These are phyloP conservation scores for Lepidocolaptes lacrymiger DNA, from an alignment of 2,797 vertebrate species.

Conservation along the genomic window DNA sequence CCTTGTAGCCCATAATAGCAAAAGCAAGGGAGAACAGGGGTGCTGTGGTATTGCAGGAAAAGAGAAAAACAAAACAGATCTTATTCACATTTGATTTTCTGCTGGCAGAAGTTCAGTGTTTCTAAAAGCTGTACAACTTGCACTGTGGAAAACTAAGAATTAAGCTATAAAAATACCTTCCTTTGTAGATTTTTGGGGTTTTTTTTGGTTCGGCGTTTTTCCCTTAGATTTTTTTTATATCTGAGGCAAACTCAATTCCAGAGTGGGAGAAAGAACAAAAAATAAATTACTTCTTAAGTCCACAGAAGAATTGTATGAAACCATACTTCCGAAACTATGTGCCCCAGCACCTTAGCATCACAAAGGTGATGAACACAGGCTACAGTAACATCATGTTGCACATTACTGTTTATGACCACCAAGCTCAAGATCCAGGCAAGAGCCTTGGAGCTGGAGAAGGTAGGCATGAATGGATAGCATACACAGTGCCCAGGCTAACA, in stretches of 20 bases:
- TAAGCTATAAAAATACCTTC: neutral
- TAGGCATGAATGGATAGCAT: neutral
- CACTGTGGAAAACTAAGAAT: neutral
- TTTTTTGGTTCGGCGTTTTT: neutral
- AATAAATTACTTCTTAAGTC: rapidly evolving
- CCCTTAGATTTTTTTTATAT: neutral
- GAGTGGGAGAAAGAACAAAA: neutral
- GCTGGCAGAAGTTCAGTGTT: neutral
- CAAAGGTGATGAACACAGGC: neutral
- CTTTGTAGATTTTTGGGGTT: neutral
- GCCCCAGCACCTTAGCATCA: neutral
- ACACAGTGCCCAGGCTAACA: neutral
- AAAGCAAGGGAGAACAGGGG: neutral
- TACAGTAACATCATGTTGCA: neutral
- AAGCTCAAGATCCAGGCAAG: neutral
- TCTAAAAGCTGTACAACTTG: neutral
- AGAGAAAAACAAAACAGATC: neutral
- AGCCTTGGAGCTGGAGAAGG: neutral
- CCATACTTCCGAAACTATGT: rapidly evolving
- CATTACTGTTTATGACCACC: neutral
- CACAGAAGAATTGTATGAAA: neutral
- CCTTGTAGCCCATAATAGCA: neutral
- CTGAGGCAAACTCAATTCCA: neutral
- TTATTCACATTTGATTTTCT: neutral
- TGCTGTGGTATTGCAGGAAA: neutral